Evolutionary conservation across 2,888 invertebrate species (phyloP).

Genomic region (Fragum fragum): DNA sequence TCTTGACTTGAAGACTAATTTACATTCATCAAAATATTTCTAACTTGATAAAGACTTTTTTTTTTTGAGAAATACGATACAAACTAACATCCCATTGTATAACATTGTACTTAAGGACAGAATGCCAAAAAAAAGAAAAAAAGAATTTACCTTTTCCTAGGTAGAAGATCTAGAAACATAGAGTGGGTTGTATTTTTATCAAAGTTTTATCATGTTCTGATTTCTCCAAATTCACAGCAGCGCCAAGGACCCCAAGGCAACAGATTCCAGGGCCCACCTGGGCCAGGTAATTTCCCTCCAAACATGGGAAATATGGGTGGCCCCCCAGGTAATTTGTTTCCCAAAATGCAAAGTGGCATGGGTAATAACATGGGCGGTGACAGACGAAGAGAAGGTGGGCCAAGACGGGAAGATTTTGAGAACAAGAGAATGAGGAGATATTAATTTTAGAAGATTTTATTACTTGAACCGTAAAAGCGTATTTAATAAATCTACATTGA

Average conservation of each 20-base stretch:
- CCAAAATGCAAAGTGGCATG: conserved; percentile 45
- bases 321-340: conserved; percentile 53
- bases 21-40: too few species aligned
- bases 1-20: too few species aligned
- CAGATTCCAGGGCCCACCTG: conserved; percentile 60
- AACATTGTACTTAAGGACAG: too few species aligned
- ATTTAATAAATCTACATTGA: too few species aligned
- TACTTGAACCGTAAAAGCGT: too few species aligned
- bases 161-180: too few species aligned
- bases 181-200: not conserved
- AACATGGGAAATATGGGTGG: conserved; percentile 58
- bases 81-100: too few species aligned
- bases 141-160: too few species aligned
- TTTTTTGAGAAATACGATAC: too few species aligned
- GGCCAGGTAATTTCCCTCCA: conserved; percentile 55
- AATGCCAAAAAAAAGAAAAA: too few species aligned
- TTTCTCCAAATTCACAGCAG: conserved; percentile 47
- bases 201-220: conserved; percentile 11
- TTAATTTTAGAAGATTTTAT: conserved; percentile 16
- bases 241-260: conserved; percentile 62
- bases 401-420: conserved; percentile 62
- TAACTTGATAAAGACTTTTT: too few species aligned
- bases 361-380: conserved; percentile 58
- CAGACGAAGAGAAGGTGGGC: conserved; percentile 38
- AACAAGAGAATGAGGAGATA: conserved; percentile 65